Conservation (phyloP, 2,113 vertebrate species). For the Dipodomys merriami region DNA sequence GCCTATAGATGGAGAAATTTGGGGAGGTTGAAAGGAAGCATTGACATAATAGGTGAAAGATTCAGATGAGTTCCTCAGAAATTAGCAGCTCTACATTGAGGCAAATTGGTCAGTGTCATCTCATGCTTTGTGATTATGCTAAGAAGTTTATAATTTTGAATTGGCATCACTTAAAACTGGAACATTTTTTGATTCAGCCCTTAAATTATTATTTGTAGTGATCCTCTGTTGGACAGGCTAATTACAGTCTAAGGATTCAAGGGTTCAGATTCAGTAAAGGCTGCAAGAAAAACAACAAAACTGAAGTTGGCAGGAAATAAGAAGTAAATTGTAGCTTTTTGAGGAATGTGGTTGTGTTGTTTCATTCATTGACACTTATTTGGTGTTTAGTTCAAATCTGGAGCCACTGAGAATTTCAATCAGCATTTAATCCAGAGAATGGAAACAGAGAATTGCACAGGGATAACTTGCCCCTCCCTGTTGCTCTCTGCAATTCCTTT, state of each 20-base stretch:
- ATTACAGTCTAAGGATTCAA: not conserved
- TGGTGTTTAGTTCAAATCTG: not conserved
- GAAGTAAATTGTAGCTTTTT: not conserved
- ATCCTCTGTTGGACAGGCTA: not conserved
- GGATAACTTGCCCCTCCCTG: not conserved
- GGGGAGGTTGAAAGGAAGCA: not conserved
- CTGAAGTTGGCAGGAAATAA: not conserved
- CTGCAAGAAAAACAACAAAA: not conserved
- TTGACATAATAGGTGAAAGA: not conserved
- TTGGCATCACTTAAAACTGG: not conserved
- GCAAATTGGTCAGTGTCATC: not conserved
- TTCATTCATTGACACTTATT: not conserved
- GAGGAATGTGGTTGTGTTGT: not conserved
- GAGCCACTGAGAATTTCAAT: not conserved
- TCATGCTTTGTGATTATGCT: not conserved
- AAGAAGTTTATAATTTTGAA: not conserved
- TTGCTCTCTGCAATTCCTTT: not conserved
- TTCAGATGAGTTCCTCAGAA: not conserved
- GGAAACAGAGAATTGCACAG: not conserved
- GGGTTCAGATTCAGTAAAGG: constrained; percentile 29
- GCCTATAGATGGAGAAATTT: not conserved
- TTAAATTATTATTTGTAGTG: constrained; percentile 18
- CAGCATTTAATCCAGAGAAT: not conserved
- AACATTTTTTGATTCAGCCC: not conserved
- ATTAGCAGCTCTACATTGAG: not conserved